phyloP scores from a whole-genome alignment of 2,113 vertebrate species.

The Cololabis saira region DNA sequence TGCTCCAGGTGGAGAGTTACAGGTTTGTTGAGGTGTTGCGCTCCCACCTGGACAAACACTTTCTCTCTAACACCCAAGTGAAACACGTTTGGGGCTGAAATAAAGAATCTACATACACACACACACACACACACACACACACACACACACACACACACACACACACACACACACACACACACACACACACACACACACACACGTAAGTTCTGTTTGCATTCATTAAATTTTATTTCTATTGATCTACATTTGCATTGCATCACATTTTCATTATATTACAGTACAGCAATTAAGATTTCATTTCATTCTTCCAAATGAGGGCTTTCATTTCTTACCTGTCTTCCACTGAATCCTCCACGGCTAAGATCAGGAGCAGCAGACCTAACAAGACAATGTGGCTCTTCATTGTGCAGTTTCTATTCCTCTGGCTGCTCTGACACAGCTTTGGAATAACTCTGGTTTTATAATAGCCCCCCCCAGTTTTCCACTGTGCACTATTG shows the following conservation, averaged over 20 bases:
- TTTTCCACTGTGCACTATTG: slow-evolving; percentile 21
- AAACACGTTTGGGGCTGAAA: slow-evolving; percentile 78
- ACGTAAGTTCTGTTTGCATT: background rate
- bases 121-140: too few relatives aligned
- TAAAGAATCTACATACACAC: slow-evolving; percentile 72
- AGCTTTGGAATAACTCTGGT: slow-evolving; percentile 1
- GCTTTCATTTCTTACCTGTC: slow-evolving; percentile 39
- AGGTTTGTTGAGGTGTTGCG: background rate
- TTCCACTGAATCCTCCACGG: slow-evolving; percentile 2
- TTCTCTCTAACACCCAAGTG: slow-evolving; percentile 76
- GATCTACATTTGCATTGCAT: background rate
- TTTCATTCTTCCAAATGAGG: background rate
- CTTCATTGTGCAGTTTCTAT: slow-evolving; percentile 51
- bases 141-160: too few relatives aligned
- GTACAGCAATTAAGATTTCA: too few relatives aligned
- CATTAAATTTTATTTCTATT: background rate
- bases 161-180: background rate
- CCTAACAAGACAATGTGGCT: background rate
- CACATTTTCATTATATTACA: background rate
- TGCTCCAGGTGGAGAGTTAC: slow-evolving; percentile 67
- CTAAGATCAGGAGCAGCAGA: slow-evolving; percentile 38
- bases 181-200: background rate
- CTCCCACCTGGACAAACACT: slow-evolving; percentile 74
- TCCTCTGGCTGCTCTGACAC: slow-evolving; percentile 26
- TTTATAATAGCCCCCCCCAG: slow-evolving; percentile 32